Evolutionary conservation across 2,113 vertebrate species (phyloP), one percentile per base, ranked within the genome.

Genomic region (Halcyon senegalensis): DNA sequence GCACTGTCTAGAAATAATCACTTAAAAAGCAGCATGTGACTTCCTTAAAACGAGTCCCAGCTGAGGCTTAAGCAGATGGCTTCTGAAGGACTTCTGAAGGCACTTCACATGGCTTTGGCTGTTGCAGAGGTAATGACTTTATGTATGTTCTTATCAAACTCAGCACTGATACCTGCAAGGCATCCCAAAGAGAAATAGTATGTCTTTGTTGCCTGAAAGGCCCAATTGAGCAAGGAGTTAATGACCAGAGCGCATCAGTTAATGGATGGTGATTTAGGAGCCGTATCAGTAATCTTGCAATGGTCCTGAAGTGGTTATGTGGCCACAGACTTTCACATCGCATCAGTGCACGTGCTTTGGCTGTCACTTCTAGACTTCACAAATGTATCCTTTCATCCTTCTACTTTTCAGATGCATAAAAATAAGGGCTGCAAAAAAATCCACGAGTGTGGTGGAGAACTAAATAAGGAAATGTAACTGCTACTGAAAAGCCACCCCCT

Each of bases 401-500:
- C 66, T 23, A 12, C 55, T 91, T 93, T 93, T n/a, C 59, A 74
- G 75, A 73, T 74, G 68, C 16, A 20, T 30, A 48, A 44, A 93
- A 74, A 78, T 43, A 75, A 94, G 35, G 74, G 35, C 50, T 77
- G 67, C 50, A 93, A 64, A 93, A 48, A 51, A 95, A 74, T 80
- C 84, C 31, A 15, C 1, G 25, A 53, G 30, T 74, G 59, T 77
- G 59, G 82, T 53, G 2, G 37, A 87, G 70, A 59, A 75, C 84
- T 96, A 94, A 93, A 93, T 88, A 93, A 85, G 70, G 94, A 96
- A 97, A 77, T 23, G 6, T 11, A 83, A 84, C 59, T 73, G 77
- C 93, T 16, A 27, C 70, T 69, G 75, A 85, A 87, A 94, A 91
- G 84, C 84, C 91, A 91, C 84, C 92, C 75, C 78, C 90, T 91